These are phyloP conservation scores for Pelobates cultripes DNA, from an alignment of 2,797 vertebrate species.

Conservation along the genomic window DNA sequence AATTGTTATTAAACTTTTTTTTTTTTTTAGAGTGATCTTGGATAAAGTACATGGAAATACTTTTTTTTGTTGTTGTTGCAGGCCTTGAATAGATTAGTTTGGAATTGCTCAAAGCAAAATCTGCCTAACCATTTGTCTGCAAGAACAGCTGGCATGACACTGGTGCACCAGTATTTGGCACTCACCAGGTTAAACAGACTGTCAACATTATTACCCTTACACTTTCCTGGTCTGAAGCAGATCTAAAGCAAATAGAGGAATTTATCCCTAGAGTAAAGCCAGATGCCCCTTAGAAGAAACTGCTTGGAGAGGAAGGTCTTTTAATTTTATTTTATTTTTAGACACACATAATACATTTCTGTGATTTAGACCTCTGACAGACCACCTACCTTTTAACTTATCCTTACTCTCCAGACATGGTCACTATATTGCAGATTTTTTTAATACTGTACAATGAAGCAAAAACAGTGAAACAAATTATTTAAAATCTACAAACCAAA, in stretches of 20 bases:
- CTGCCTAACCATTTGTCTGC: constrained; percentile 39
- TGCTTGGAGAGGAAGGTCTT: constrained; percentile 11
- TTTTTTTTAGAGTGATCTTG: constrained; percentile 13
- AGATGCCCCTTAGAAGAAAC: constrained; percentile 34
- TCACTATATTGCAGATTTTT: no score
- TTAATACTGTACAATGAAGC: no score
- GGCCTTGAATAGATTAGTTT: constrained; percentile 36
- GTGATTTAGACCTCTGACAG: not conserved
- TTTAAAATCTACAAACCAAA: no score
- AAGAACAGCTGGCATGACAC: constrained; percentile 15
- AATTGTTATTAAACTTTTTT: constrained; percentile 23
- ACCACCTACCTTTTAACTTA: not conserved
- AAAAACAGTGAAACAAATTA: no score
- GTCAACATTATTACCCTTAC: constrained; percentile 52
- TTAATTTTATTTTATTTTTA: not conserved
- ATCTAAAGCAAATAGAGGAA: constrained; percentile 53
- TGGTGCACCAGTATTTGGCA: constrained; percentile 13
- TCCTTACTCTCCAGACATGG: not conserved
- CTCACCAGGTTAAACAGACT: constrained; percentile 42
- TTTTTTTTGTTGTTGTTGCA: constrained; percentile 11
- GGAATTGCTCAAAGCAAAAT: constrained; percentile 37
- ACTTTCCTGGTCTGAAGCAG: constrained; percentile 43
- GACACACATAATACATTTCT: not conserved
- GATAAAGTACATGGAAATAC: constrained; percentile 26
- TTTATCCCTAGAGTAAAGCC: constrained; percentile 46